Evolutionary conservation across 2,888 invertebrate genomes (phyloP).

Genomic region (Teinopalpus imperialis): DNA sequence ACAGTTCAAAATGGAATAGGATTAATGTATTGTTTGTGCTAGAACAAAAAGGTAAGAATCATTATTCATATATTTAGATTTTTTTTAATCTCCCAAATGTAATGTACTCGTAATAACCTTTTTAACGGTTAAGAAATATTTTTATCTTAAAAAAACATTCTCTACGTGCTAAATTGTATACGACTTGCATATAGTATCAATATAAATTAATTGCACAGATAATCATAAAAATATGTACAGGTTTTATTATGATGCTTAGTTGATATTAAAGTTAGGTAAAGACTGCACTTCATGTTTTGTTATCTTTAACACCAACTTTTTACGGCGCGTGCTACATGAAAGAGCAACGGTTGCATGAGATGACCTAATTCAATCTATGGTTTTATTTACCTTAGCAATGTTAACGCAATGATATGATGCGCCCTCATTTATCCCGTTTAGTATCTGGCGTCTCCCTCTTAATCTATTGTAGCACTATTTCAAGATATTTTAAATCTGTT

Average conservation of each 20-base stretch:
- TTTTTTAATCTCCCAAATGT: no score
- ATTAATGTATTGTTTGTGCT: not conserved
- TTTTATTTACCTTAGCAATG: slow-evolving; percentile 45
- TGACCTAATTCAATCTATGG: slow-evolving; percentile 38
- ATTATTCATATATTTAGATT: no score
- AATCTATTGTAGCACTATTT: no score
- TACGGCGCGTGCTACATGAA: slow-evolving; percentile 18
- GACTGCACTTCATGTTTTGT: slow-evolving; percentile 3
- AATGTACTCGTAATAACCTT: no score
- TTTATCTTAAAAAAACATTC: no score
- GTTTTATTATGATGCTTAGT: not conserved
- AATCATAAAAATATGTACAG: no score
- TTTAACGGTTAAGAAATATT: no score
- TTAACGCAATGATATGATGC: slow-evolving; percentile 36
- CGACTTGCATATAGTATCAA: no score
- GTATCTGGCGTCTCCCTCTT: slow-evolving; percentile 9
- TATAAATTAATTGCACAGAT: no score
- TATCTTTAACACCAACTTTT: slow-evolving; percentile 9
- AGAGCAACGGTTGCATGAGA: slow-evolving; percentile 30
- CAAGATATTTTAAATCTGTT: no score
- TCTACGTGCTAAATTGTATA: no score
- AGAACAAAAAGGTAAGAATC: not conserved
- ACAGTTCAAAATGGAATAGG: slow-evolving; percentile 1
- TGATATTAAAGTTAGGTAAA: slow-evolving; percentile 3
- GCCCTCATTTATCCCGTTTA: slow-evolving; percentile 27